Conservation (phyloP, 2,113 vertebrate species). For the Rutilus rutilus region DNA sequence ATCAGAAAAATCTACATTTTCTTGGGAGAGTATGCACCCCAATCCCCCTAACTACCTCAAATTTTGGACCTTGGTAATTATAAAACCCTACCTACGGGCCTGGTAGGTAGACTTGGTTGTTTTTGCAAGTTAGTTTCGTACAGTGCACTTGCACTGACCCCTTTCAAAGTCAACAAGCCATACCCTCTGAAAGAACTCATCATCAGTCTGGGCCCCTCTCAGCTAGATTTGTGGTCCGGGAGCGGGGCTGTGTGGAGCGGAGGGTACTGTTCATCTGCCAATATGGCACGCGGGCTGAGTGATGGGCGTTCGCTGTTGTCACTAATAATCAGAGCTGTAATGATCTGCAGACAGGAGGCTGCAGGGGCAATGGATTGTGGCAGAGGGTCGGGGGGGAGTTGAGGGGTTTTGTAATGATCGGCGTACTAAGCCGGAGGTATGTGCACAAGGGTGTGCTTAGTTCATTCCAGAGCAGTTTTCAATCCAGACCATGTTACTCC, state of each 20-base stretch:
- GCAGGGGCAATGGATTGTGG: conserved; percentile 63
- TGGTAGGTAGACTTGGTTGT: neutral
- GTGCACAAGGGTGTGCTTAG: neutral
- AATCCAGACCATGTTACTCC: conserved; percentile 11
- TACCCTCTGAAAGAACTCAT: conserved; percentile 33
- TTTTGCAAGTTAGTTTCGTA: conserved; percentile 20
- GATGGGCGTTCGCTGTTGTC: conserved; percentile 76
- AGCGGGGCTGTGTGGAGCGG: conserved; percentile 46
- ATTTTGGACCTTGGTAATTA: too few relatives aligned
- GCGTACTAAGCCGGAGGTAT: neutral
- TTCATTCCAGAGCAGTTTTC: conserved; percentile 17
- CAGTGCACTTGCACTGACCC: conserved; percentile 37
- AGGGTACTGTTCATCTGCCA: conserved; percentile 74
- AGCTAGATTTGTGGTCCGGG: conserved; percentile 71
- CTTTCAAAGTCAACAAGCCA: conserved; percentile 34
- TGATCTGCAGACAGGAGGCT: conserved; percentile 78
- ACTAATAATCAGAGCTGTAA: conserved; percentile 80
- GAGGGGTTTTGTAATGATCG: conserved; percentile 36
- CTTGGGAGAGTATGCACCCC: too few relatives aligned
- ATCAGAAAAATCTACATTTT: too few relatives aligned
- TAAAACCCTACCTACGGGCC: too few relatives aligned
- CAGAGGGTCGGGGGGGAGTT: conserved; percentile 21
- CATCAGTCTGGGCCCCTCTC: conserved; percentile 24
- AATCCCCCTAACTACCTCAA: too few relatives aligned
- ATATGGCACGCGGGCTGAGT: conserved; percentile 73